phyloP scores from a whole-genome alignment of 1,140 invertebrate genomes.

The Tetranychus urticae region DNA sequence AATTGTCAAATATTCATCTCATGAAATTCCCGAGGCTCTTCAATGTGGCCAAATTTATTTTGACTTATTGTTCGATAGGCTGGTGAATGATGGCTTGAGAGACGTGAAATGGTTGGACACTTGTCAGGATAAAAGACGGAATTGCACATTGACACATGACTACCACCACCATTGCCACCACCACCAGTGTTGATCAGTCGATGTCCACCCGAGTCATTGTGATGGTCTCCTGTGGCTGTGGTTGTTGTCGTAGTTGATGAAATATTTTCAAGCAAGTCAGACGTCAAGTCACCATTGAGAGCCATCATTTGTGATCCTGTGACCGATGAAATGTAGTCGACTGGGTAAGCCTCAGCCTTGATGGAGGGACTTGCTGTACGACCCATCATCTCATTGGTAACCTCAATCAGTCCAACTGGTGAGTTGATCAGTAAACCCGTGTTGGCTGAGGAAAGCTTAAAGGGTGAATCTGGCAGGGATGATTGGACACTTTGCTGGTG shows the following conservation, averaged over 20 bases:
- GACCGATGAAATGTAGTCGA: not conserved
- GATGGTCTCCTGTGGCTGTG: not conserved
- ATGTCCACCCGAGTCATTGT: not conserved
- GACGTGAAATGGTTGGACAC: not conserved
- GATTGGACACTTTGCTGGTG: not conserved
- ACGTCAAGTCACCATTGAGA: not conserved
- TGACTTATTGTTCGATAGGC: not conserved
- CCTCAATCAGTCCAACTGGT: not conserved
- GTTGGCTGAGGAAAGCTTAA: not conserved
- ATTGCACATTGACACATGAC: not conserved
- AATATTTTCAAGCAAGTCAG: not conserved
- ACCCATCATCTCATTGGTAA: not conserved
- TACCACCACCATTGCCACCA: not conserved
- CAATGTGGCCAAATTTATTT: not conserved
- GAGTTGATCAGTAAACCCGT: not conserved
- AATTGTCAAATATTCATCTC: constrained; percentile 3
- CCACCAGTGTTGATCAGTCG: not conserved
- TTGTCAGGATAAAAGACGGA: not conserved
- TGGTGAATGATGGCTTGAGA: not conserved
- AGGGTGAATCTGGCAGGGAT: not conserved
- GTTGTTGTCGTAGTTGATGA: not conserved
- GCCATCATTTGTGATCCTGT: not conserved
- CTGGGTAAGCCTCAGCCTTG: not conserved
- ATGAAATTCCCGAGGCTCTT: not conserved
- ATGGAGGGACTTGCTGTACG: not conserved